Percentiles rank a stretch among this genome's conserved stretches.
These are phyloP conservation scores for Equus przewalskii DNA, from an alignment of 2,113 vertebrate species.

Conservation along the genomic window DNA sequence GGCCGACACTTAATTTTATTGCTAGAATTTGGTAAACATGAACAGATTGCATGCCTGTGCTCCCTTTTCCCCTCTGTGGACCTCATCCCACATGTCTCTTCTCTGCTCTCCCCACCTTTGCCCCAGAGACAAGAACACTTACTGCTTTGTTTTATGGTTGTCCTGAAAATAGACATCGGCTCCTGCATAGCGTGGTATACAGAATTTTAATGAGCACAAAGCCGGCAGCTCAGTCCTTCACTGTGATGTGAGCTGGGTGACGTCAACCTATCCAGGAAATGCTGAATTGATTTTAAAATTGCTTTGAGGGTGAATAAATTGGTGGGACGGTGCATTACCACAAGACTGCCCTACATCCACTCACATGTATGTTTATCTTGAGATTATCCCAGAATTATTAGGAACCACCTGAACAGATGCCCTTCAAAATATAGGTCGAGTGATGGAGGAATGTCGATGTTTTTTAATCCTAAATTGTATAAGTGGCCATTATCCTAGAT, in stretches of 20 bases:
- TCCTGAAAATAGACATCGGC: constrained; percentile 46
- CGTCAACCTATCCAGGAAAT: constrained; percentile 73
- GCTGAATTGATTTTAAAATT: constrained; percentile 54
- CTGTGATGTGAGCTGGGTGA: neutral
- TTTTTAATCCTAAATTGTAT: constrained; percentile 15
- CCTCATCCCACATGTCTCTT: neutral
- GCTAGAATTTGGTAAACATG: constrained; percentile 52
- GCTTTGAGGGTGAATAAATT: neutral
- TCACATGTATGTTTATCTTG: neutral
- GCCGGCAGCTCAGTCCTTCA: neutral
- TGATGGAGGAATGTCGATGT: fast-evolving
- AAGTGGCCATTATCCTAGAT: constrained; percentile 13
- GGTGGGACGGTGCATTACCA: neutral
- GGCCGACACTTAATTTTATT: constrained; percentile 46
- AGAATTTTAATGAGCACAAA: constrained; percentile 80
- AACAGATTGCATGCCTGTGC: neutral
- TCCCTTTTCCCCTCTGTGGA: neutral
- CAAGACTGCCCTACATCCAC: neutral
- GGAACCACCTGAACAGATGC: neutral
- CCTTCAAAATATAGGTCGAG: constrained; percentile 7
- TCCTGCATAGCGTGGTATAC: constrained; percentile 32
- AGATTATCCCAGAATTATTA: neutral
- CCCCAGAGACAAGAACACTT: neutral
- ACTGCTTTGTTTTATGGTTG: constrained; percentile 56
- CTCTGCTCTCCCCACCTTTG: neutral